phyloP scores from a whole-genome alignment of 2,888 invertebrate genomes.

The Thera obeliscata region DNA sequence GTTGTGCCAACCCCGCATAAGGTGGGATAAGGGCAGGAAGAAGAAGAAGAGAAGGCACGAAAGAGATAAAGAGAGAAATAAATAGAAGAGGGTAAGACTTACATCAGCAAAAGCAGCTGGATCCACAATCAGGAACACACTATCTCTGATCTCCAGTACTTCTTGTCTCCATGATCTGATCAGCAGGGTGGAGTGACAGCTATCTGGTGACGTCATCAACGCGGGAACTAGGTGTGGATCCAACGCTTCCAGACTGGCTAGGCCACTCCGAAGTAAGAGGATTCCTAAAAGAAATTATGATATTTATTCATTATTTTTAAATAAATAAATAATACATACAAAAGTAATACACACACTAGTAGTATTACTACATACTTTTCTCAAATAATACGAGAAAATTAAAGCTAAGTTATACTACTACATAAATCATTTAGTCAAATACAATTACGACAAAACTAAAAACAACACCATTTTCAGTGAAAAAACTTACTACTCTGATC shows the following conservation, averaged over 20 bases:
- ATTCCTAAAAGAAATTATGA: constrained; percentile 73
- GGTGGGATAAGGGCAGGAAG: no score
- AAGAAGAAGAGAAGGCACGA: neutral
- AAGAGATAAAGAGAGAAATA: neutral
- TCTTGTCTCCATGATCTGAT: constrained; percentile 85
- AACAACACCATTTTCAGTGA: neutral
- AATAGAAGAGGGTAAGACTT: constrained; percentile 22
- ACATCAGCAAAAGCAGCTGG: constrained; percentile 88
- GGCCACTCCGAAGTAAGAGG: constrained; percentile 84
- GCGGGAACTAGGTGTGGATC: constrained; percentile 88
- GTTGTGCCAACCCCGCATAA: no score
- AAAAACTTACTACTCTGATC: constrained; percentile 69
- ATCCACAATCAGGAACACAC: constrained; percentile 87
- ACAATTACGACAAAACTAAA: neutral
- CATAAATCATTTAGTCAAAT: neutral
- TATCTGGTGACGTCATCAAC: constrained; percentile 78
- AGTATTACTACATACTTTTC: no score
- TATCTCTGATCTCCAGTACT: constrained; percentile 81
- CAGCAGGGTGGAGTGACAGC: constrained; percentile 79
- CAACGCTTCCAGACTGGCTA: constrained; percentile 87
- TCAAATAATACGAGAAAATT: no score
- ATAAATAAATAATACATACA: no score
- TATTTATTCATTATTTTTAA: neutral
- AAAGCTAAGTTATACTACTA: no score
- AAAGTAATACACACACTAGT: no score